Base-by-base conservation (phyloP, 2,797 vertebrate species). In the Muraenolepis orangiensis region DNA sequence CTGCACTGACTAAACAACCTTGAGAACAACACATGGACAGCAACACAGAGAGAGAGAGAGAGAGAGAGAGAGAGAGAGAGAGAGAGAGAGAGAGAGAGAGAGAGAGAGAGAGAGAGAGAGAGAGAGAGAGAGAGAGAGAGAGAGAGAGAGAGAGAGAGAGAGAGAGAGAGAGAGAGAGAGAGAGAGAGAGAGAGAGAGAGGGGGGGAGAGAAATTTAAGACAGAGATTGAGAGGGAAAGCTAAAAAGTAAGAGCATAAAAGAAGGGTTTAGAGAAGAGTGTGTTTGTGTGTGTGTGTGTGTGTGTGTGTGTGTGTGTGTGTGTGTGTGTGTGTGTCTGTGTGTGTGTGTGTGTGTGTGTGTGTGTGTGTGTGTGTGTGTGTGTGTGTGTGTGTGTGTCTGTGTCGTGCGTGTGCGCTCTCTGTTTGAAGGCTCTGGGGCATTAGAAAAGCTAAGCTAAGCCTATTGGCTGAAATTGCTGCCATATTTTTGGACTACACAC, bases 401-500 rank as follows among this genome's bases (percentile, higher is more conserved):
- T 6, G 13, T 61, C 13, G 4, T 13, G 42, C 42, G 3, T 18
- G 51, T 20, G 57, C 51, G 8, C 57, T 67, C 66, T 29, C 66
- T 67, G 64, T 66, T 28, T 66, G 66, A 67, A 31, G 66, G 28
- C 28, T 67, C 66, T 67, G 66, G 26, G 66, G 29, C 29, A 67
- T 18, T 67, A 31, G 28, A 31, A 67, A 67, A 67, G 29, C 28
- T 28, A 28, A 14, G 66, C 28, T 67, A 67, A 67, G 66, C 66
- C 66, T 67, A 29, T 67, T 31, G 66, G 66, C 66, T 67, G 28
- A 67, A 67, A 67, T 30, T 67, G 66, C 66, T 30, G 66, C 66
- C 28, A 28, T 28, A 31, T 67, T 28, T 67, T 30, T 67, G 26
- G 29, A 26, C 66, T 67, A 28, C 16, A 30, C 66, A 66, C 61